Evolutionary conservation across 2,113 vertebrate genomes (phyloP), one percentile per base, ranked within the genome.

Genomic region (Pipra filicauda): DNA sequence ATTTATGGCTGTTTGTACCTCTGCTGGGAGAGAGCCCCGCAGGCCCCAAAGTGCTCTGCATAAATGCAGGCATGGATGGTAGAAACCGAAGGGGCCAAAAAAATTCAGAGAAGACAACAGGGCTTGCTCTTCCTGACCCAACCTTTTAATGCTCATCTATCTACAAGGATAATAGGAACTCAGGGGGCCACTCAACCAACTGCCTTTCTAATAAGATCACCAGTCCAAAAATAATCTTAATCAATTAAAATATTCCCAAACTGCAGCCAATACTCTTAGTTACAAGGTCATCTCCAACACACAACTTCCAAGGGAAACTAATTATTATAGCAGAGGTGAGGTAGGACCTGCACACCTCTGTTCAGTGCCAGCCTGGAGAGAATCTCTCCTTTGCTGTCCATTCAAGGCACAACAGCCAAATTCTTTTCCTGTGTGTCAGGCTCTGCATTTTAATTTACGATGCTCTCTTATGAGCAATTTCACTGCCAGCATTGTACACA

Each of bases 201-300:
- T 96, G 95, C 85, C 92, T 97, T 94, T 91, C 96, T 96, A 97
- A 97, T 97, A 97, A 97, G 93, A 96, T 91, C 84, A 73, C 95
- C 80, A 96, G 94, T 96, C 96, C 96, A 97, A 97, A 97, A 97
- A 97, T 96, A 96, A 96, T 97, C 93, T 93, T 97, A 96, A 97
- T 97, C 96, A 97, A 97, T 97, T 97, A 96, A 95, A 95, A 96
- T 93, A 97, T 96, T 94, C 96, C 95, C 95, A 95, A 94, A 94
- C 76, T 93, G 91, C 91, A 90, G 49, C 88, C 92, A 93, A 76
- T 88, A 83, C 95, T 95, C 89, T 82, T 78, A 94, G 93, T 95
- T 95, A 95, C 96, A 97, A 97, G 97, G 97, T 97, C 96, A 96
- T 97, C 91, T 88, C 91, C 95, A 96, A 94, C 79, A 90, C 70